Base-by-base conservation (phyloP, 2,797 vertebrate genomes). In the Tenualosa thibaudeaui region DNA sequence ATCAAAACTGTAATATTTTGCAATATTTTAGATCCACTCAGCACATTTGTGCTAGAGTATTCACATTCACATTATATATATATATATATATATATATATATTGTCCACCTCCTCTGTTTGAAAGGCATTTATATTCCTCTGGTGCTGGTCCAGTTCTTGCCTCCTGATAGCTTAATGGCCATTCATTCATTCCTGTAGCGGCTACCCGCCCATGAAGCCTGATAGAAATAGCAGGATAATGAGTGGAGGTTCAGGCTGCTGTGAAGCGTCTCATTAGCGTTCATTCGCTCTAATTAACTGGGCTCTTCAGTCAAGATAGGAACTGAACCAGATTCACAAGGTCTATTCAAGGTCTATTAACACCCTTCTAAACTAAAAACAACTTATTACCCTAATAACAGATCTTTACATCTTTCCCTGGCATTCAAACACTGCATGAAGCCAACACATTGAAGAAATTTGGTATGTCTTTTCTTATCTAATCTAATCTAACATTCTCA, bases 101-200 rank as follows among this genome's bases (percentile, higher is more conserved):
- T 31, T 12, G 10, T 65, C 1, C 3, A 12, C 7, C 31, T 31
- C 13, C 17, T 26, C n/a, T 65, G 19, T 65, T 6, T 17, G 22
- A 75, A 5, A 19, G 37, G 4, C 68, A 75, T 75, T 75, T 75
- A 43, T 75, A 75, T 75, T 75, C 37, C 6, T 75, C 37, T 75
- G 65, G 65, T 71, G 68, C 17, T 37, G 68, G 68, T 75, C 13
- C 37, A 43, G 31, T 22, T 22, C 68, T 75, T 19, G 68, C 37
- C 68, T 75, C 68, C 68, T 75, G 68, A 75, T 43, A 19, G 37
- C 68, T 43, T 75, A 75, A 75, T 75, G 37, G 68, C 4, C 37
- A 3, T 43, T 75, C 68, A 43, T 75, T 37, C 68, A 75, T 75
- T 75, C 37, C 13, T 43, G 9, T 2, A 43, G 68, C 68, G 15